These are phyloP conservation scores for Syngnathoides biaculeatus DNA, from an alignment of 2,113 vertebrate genomes.

Conservation along the genomic window DNA sequence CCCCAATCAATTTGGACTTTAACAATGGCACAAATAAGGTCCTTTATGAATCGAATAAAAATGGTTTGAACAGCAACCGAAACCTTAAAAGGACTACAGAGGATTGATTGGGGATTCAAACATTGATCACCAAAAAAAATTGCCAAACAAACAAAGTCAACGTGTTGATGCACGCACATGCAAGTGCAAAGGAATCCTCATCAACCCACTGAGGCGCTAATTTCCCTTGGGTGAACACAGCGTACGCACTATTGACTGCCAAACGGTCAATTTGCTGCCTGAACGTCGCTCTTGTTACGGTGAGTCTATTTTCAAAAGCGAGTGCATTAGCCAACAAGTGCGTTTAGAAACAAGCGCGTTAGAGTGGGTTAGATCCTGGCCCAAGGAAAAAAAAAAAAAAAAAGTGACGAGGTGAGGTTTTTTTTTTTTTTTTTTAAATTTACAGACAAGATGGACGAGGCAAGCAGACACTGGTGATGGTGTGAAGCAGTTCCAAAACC, in stretches of 20 bases:
- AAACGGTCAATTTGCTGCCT: neutral
- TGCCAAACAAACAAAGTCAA: conserved; percentile 22
- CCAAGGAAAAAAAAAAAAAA: conserved; percentile 9
- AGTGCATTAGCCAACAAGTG: conserved; percentile 20
- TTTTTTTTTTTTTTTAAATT: neutral
- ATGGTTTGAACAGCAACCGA: neutral
- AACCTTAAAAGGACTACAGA: conserved; percentile 3
- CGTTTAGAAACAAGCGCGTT: conserved; percentile 15
- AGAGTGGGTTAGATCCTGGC: conserved; percentile 22
- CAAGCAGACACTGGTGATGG: conserved; percentile 19
- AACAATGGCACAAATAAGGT: neutral
- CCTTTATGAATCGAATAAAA: neutral
- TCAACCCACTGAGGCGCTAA: neutral
- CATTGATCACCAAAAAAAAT: conserved; percentile 13
- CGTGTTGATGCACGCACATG: conserved; percentile 6
- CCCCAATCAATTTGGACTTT: conserved; percentile 21
- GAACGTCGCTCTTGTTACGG: neutral
- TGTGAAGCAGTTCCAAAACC: conserved; percentile 53
- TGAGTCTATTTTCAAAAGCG: conserved; percentile 7
- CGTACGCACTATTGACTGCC: neutral
- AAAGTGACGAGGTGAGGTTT: conserved; percentile 13
- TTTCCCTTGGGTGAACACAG: neutral
- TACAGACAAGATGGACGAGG: conserved; percentile 15
- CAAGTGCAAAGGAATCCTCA: neutral
- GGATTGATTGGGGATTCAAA: conserved; percentile 21